These are phyloP conservation scores for Baryphthengus martii DNA, from an alignment of 2,113 vertebrate genomes.

Conservation along the genomic window DNA sequence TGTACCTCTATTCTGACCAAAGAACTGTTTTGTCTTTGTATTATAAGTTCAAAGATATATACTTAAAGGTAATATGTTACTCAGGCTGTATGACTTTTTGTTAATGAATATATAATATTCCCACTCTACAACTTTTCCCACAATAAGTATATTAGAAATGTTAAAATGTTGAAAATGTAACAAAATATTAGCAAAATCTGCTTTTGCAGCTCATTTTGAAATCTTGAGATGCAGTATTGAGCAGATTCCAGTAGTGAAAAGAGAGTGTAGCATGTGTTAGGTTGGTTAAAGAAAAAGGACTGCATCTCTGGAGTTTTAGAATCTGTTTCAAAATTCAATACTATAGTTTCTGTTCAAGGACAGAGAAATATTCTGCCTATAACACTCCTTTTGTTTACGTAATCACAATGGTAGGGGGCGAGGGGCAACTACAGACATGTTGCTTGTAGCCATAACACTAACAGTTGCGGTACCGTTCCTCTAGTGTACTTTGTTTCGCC, in stretches of 20 bases:
- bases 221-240: neutral
- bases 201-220: neutral
- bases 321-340: neutral
- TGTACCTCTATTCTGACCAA: neutral
- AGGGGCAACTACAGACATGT: neutral
- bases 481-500: neutral
- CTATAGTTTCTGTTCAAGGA: neutral
- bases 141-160: neutral
- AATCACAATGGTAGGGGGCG: neutral
- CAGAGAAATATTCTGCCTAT: neutral
- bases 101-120: neutral
- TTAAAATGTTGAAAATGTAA: neutral
- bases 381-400: neutral
- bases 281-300: neutral
- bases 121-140: neutral
- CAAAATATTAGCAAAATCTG: neutral
- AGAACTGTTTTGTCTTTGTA: neutral
- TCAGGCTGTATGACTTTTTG: neutral
- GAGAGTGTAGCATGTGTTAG: neutral
- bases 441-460: neutral
- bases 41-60: neutral
- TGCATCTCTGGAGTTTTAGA: neutral
- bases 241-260: neutral
- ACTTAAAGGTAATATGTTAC: neutral
- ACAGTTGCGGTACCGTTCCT: accelerated